phyloP scores from a whole-genome alignment of 2,797 vertebrate species.

The Apodemus agrarius region DNA sequence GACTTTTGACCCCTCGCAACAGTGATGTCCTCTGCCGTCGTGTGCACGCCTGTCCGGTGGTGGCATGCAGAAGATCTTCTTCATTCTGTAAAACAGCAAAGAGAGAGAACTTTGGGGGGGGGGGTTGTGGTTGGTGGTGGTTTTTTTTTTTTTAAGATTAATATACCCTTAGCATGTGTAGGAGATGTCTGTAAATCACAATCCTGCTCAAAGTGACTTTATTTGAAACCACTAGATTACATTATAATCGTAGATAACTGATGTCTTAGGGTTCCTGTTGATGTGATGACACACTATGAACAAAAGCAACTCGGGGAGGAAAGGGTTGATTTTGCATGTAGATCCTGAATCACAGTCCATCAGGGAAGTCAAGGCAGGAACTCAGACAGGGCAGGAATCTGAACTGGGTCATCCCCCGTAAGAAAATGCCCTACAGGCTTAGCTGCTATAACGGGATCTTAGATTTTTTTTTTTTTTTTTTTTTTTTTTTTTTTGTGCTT shows the following conservation, averaged over 20 bases:
- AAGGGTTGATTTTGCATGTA: neutral
- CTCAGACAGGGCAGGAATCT: neutral
- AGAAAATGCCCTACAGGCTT: neutral
- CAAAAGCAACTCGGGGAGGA: neutral
- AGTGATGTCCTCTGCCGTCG: neutral
- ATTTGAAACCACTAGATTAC: neutral
- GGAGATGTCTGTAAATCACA: neutral
- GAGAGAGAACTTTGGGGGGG: neutral
- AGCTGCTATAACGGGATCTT: neutral
- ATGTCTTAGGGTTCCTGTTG: neutral
- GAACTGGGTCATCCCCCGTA: neutral
- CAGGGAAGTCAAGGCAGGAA: neutral
- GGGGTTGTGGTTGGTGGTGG: no score
- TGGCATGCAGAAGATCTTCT: neutral
- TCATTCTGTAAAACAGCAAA: neutral
- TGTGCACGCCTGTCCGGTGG: neutral
- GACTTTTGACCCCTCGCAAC: neutral
- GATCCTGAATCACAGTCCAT: neutral
- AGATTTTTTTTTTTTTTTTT: no score
- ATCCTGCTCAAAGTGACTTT: neutral
- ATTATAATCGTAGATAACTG: neutral
- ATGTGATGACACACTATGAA: neutral
- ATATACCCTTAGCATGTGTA: neutral
- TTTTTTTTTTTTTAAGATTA: neutral
- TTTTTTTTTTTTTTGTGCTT: no score